Percentiles rank a stretch among this genome's conserved stretches.
phyloP scores from a whole-genome alignment of 2,113 vertebrate species.

The Corydoras maculifer region DNA sequence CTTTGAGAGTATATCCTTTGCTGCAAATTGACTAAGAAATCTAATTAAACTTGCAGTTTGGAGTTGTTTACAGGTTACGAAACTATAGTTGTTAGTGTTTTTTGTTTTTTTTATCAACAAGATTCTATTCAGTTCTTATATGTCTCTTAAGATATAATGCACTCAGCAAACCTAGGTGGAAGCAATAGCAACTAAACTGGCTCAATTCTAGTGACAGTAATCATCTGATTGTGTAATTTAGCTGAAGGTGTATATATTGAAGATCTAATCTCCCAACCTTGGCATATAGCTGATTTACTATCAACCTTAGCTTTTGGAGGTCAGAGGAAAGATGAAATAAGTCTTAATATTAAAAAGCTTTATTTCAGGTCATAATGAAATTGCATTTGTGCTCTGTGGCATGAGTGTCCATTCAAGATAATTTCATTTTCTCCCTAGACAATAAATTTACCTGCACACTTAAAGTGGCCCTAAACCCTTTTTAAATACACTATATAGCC shows the following conservation, averaged over 20 bases:
- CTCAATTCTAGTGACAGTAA: not conserved
- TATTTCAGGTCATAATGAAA: conserved; percentile 28
- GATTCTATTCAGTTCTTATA: conserved; percentile 20
- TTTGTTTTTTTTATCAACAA: conserved; percentile 12
- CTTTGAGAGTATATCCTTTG: conserved; percentile 29
- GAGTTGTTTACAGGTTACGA: conserved; percentile 39
- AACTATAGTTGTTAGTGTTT: conserved; percentile 31
- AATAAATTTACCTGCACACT: not conserved
- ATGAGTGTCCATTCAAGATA: conserved; percentile 13
- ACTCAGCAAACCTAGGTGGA: conserved; percentile 6
- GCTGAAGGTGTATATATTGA: conserved; percentile 2
- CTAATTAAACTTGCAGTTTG: conserved; percentile 43
- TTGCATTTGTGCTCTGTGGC: conserved; percentile 13
- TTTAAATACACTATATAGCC: too few relatives aligned
- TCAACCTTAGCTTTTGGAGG: not conserved
- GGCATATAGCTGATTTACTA: not conserved
- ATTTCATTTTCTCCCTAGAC: conserved; percentile 23
- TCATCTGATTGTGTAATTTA: not conserved
- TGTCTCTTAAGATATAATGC: conserved; percentile 15
- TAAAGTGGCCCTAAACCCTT: not conserved
- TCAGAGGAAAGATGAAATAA: conserved; percentile 28
- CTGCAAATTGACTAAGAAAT: conserved; percentile 45
- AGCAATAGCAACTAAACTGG: conserved; percentile 3
- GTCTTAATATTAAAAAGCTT: conserved; percentile 33
- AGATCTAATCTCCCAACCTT: conserved; percentile 2